Evolutionary conservation across 2,113 vertebrate species (phyloP).

Genomic region (Riparia riparia): DNA sequence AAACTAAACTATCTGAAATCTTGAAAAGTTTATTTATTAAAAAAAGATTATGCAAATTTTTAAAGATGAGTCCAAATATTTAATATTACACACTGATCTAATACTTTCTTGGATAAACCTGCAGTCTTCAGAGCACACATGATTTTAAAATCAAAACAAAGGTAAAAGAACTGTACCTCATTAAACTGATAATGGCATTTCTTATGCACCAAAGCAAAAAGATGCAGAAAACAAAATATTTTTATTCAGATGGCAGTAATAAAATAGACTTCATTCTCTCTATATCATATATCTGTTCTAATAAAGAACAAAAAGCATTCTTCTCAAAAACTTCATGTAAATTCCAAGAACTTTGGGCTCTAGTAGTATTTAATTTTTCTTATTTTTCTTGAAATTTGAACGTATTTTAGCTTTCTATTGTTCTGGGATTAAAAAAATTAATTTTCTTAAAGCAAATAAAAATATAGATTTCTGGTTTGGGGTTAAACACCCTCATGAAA

Average conservation of each 20-base stretch:
- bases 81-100: background rate
- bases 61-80: background rate
- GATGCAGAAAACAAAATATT: background rate
- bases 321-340: background rate
- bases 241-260: background rate
- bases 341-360: fast-evolving
- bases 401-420: background rate
- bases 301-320: background rate
- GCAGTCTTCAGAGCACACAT: background rate
- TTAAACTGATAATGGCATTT: background rate
- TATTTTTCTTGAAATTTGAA: background rate
- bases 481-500: background rate
- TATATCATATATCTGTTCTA: background rate
- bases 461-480: background rate
- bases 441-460: background rate
- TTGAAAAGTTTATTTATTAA: background rate
- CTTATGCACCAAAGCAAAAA: background rate
- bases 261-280: background rate
- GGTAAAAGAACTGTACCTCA: background rate
- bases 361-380: background rate
- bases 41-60: background rate
- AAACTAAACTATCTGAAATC: background rate
- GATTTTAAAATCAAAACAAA: background rate
- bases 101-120: background rate
- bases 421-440: background rate